A percentile compares a stretch with the other conserved stretches of the same genome.
Conservation (phyloP, 2,113 vertebrate genomes). For the Trematocara zebra region DNA sequence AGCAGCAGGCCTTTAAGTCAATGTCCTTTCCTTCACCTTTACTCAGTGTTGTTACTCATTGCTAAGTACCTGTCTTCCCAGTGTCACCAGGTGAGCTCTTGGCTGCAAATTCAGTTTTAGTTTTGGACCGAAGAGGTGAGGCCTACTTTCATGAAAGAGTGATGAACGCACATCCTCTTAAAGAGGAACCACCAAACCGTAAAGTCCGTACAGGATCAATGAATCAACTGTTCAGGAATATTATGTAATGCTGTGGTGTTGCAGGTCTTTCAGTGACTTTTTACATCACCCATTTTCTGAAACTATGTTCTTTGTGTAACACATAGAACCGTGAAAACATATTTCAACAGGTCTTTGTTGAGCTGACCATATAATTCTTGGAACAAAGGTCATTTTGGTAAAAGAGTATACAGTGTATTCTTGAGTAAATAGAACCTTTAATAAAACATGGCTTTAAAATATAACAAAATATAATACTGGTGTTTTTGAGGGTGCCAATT, state of each 20-base stretch:
- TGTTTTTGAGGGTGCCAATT: background rate
- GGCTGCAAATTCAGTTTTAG: background rate
- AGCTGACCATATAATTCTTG: background rate
- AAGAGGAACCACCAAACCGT: background rate
- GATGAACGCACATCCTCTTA: background rate
- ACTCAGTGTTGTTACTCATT: slow-evolving; percentile 3
- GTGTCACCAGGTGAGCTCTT: slow-evolving; percentile 2
- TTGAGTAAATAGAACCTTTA: background rate
- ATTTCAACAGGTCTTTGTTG: background rate
- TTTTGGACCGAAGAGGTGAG: background rate
- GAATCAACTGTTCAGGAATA: background rate
- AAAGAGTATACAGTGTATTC: background rate
- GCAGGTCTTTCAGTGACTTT: background rate
- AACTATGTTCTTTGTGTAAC: background rate
- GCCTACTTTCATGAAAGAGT: background rate
- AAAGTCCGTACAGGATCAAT: background rate
- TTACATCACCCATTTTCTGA: background rate
- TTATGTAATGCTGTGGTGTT: background rate
- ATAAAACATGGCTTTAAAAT: background rate
- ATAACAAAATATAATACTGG: background rate
- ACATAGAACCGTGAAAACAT: background rate
- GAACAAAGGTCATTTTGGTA: background rate
- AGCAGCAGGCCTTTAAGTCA: slow-evolving; percentile 1
- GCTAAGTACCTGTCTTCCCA: slow-evolving; percentile 13
- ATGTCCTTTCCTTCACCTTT: slow-evolving; percentile 21